Conservation (phyloP, 2,888 invertebrate species). For the Phymatocera aterrima region DNA sequence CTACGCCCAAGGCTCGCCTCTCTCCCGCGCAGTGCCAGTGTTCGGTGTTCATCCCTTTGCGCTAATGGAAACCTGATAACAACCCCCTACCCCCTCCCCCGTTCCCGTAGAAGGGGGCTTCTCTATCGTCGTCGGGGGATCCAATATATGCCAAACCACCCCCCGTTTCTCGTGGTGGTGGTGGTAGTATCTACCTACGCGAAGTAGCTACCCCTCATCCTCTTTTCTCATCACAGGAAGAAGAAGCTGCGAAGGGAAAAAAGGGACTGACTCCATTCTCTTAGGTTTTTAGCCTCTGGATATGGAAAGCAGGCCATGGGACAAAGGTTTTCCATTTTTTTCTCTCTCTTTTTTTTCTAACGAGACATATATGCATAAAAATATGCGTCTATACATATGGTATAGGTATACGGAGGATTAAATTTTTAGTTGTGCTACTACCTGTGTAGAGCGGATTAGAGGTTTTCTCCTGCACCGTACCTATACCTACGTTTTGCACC, state of each 20-base stretch:
- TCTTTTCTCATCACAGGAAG: not conserved
- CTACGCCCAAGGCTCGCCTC: conserved; percentile 37
- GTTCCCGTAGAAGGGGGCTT: conserved; percentile 51
- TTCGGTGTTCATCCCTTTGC: conserved; percentile 56
- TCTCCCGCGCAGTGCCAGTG: conserved; percentile 37
- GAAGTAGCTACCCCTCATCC: not conserved
- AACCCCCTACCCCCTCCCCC: conserved; percentile 59
- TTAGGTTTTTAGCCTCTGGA: conserved; percentile 4
- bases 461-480: too few relatives aligned
- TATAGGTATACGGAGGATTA: too few relatives aligned
- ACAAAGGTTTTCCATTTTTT: not conserved
- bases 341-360: not conserved
- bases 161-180: not conserved
- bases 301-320: not conserved
- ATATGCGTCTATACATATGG: not conserved
- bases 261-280: conserved; percentile 6
- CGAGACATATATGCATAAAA: not conserved
- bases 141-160: conserved; percentile 36
- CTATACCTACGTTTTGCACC: not conserved
- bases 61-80: conserved; percentile 69
- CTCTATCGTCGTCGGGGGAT: conserved; percentile 31
- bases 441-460: too few relatives aligned
- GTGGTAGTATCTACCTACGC: conserved; percentile 17
- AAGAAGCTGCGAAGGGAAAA: not conserved
- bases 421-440: too few relatives aligned